A percentile compares a stretch with the other conserved stretches of the same genome.
Evolutionary conservation across 2,113 vertebrate genomes (phyloP).

Genomic region (Cercocebus atys): DNA sequence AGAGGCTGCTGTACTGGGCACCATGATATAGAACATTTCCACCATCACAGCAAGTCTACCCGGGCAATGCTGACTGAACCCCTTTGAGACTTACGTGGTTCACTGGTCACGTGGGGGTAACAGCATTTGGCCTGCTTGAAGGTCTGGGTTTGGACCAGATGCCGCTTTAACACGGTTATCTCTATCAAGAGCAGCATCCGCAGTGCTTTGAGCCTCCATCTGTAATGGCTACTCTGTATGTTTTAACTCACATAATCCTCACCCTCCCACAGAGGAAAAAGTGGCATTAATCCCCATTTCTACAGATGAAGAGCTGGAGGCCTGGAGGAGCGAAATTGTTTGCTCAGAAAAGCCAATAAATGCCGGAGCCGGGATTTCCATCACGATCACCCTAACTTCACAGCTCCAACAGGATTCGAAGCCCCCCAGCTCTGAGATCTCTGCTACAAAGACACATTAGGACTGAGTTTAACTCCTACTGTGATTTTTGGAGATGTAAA

Average conservation of each 20-base stretch:
- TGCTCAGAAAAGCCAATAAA: background rate
- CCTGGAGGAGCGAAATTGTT: background rate
- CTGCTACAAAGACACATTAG: background rate
- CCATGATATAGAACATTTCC: background rate
- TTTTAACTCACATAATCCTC: background rate
- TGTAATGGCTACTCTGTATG: too few species aligned
- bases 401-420: accelerated
- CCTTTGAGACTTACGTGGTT: background rate
- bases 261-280: background rate
- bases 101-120: background rate
- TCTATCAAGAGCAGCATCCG: background rate
- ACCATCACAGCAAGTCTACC: background rate
- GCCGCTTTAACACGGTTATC: background rate
- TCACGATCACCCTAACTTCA: background rate
- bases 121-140: background rate
- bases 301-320: background rate
- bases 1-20: background rate
- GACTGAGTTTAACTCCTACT: background rate
- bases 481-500: background rate
- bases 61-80: background rate
- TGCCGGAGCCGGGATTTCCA: background rate
- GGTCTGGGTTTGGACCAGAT: background rate
- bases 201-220: too few species aligned
- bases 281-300: background rate
- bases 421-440: background rate